phyloP scores from a whole-genome alignment of 2,113 vertebrate species.

The Stomatorhinus ivindoensis region DNA sequence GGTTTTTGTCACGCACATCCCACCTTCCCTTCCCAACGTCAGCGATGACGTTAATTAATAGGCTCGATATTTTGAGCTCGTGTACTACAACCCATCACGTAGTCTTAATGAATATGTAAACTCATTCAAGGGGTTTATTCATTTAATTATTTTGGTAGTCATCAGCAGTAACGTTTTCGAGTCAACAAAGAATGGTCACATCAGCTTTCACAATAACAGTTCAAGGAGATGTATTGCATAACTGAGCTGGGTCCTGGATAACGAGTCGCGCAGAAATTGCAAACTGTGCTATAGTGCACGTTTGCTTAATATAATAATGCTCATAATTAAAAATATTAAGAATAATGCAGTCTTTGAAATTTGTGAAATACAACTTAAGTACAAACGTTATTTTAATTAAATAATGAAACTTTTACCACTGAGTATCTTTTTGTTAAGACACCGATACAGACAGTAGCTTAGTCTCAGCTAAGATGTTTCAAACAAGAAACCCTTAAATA shows the following conservation, averaged over 20 bases:
- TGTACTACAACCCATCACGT: background rate
- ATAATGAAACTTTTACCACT: too few relatives aligned
- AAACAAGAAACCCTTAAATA: conserved; percentile 12
- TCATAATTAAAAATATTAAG: background rate
- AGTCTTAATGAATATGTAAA: background rate
- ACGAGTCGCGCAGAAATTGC: background rate
- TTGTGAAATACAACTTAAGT: background rate
- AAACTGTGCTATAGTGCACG: background rate
- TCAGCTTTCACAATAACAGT: conserved; percentile 7
- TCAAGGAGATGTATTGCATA: conserved; percentile 31
- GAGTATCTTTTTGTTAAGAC: too few relatives aligned
- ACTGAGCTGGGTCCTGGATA: background rate
- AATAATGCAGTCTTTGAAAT: background rate
- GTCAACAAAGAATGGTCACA: conserved; percentile 11
- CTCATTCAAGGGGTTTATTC: background rate
- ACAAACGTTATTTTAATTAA: background rate
- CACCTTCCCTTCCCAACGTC: background rate
- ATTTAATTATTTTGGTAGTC: background rate
- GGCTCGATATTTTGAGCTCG: background rate
- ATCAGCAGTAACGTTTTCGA: background rate
- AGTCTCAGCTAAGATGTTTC: background rate
- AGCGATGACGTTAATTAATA: conserved; percentile 8
- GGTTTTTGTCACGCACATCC: background rate
- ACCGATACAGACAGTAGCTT: background rate
- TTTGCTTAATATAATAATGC: background rate